A percentile compares a stretch with the other conserved stretches of the same genome.
Evolutionary conservation across 1,140 invertebrate genomes (phyloP).

Genomic region (Dendrolimus kikuchii): DNA sequence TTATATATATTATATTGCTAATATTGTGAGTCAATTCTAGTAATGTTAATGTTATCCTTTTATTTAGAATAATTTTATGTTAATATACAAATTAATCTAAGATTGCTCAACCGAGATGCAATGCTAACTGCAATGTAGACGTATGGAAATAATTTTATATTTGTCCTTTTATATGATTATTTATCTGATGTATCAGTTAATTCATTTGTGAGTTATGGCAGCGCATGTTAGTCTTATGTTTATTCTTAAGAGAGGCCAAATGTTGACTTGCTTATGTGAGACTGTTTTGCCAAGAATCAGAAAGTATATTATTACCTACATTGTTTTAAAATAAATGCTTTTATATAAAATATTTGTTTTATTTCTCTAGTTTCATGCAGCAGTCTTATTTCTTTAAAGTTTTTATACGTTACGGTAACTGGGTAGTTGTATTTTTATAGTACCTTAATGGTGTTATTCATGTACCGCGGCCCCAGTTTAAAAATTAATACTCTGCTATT

Average conservation of each 20-base stretch:
- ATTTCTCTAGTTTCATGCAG: neutral
- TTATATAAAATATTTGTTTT: constrained; percentile 53
- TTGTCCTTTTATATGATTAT: constrained; percentile 62
- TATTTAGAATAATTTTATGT: constrained; percentile 63
- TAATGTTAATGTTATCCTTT: constrained; percentile 62
- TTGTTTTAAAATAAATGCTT: constrained; percentile 73
- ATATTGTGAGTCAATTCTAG: constrained; percentile 70
- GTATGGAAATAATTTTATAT: constrained; percentile 49
- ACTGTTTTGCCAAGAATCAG: constrained; percentile 73
- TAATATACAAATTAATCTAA: constrained; percentile 58
- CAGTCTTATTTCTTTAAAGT: no score
- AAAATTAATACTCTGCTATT: no score
- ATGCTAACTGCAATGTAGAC: constrained; percentile 59
- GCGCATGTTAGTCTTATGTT: constrained; percentile 70
- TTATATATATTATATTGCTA: constrained; percentile 46
- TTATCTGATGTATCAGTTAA: constrained; percentile 63
- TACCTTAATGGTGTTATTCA: no score
- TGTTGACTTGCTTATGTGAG: constrained; percentile 72
- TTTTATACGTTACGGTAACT: no score
- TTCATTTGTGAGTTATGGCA: constrained; percentile 66
- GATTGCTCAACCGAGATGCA: constrained; percentile 65
- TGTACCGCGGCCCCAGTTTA: no score
- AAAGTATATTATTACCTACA: constrained; percentile 71
- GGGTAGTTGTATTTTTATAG: no score
- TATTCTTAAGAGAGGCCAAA: constrained; percentile 71